phyloP scores from a whole-genome alignment of 2,888 invertebrate genomes.

The Zelleria hepariella region DNA sequence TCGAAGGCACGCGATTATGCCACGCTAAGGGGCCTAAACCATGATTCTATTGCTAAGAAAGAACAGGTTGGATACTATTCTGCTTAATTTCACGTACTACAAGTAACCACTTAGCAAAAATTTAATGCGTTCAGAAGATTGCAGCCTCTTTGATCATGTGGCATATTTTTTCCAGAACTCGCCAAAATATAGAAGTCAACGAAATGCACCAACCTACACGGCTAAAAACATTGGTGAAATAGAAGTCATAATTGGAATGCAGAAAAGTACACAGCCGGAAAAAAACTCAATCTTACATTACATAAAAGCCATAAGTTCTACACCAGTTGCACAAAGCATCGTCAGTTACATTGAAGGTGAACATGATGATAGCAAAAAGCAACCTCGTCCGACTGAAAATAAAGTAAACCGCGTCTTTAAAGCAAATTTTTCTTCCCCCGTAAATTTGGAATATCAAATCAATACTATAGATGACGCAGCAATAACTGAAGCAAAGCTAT shows the following conservation, averaged over 20 bases:
- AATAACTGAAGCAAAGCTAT: too few species aligned
- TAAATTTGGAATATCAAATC: constrained; percentile 50
- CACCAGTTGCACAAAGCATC: neutral
- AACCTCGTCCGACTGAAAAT: too few species aligned
- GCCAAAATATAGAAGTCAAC: neutral
- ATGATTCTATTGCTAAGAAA: neutral
- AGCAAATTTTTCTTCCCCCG: constrained; percentile 44
- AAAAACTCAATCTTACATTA: too few species aligned
- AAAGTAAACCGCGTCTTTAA: constrained; percentile 33
- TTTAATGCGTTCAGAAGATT: too few species aligned
- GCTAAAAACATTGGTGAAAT: neutral
- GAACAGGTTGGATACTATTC: neutral
- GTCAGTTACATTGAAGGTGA: neutral
- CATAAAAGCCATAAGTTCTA: too few species aligned
- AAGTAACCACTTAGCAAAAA: too few species aligned
- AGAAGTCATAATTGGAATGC: neutral
- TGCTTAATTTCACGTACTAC: too few species aligned
- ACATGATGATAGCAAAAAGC: too few species aligned
- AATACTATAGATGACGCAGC: constrained; percentile 27
- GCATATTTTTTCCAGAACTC: neutral
- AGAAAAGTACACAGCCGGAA: neutral
- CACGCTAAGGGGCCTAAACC: neutral
- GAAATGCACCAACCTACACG: neutral
- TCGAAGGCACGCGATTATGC: neutral
- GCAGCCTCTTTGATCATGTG: too few species aligned